Evolutionary conservation across 2,888 invertebrate species (phyloP).

Genomic region (Drosophila robusta): DNA sequence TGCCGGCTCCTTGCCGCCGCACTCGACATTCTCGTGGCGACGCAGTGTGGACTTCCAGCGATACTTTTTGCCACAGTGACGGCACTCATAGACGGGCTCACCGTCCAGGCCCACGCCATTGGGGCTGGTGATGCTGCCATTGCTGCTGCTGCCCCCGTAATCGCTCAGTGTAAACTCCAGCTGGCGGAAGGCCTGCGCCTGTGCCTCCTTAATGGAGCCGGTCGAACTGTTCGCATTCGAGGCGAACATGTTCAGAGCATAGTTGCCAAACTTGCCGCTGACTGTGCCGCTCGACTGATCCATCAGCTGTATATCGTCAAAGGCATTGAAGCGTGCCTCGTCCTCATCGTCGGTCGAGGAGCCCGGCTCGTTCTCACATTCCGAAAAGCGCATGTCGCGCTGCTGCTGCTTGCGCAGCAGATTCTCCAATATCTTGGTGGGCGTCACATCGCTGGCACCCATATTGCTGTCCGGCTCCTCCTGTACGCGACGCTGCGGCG

Average conservation of each 20-base stretch:
- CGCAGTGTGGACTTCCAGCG: slow-evolving; percentile 94
- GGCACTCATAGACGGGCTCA: slow-evolving; percentile 88
- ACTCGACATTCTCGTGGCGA: slow-evolving; percentile 93
- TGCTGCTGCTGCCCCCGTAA: slow-evolving; percentile 71
- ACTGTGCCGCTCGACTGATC: slow-evolving; percentile 67
- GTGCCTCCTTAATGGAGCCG: slow-evolving; percentile 68
- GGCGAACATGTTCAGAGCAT: slow-evolving; percentile 49
- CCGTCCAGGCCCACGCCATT: slow-evolving; percentile 87
- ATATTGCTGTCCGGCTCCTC: slow-evolving; percentile 28
- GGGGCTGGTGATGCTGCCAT: slow-evolving; percentile 85
- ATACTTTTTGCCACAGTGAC: slow-evolving; percentile 94
- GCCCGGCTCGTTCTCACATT: slow-evolving; percentile 75
- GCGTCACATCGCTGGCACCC: slow-evolving; percentile 37
- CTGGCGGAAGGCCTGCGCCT: slow-evolving; percentile 81
- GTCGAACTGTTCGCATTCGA: slow-evolving; percentile 46
- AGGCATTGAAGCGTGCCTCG: slow-evolving; percentile 83
- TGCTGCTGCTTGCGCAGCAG: slow-evolving; percentile 75
- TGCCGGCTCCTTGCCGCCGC: slow-evolving; percentile 92
- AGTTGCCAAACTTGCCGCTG: slow-evolving; percentile 55
- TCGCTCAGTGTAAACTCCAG: slow-evolving; percentile 83
- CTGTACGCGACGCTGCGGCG: slow-evolving; percentile 42
- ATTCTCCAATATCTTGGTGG: slow-evolving; percentile 77
- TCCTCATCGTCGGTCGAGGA: slow-evolving; percentile 81
- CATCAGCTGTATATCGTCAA: slow-evolving; percentile 85
- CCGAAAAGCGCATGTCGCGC: slow-evolving; percentile 63